Conservation (phyloP, 1,140 invertebrate species). For the Panulirus ornatus region DNA sequence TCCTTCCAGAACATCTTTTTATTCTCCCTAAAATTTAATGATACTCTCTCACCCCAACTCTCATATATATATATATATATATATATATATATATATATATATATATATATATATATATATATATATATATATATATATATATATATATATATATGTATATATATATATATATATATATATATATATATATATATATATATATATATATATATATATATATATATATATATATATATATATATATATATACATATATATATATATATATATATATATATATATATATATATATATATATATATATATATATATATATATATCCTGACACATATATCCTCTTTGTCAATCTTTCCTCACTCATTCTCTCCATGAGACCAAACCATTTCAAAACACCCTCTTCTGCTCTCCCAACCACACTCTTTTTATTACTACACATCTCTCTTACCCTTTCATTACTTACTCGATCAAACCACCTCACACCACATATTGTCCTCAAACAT, state of each 20-base stretch:
- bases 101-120: neutral
- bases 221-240: slow-evolving; percentile 10
- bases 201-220: neutral
- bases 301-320: neutral
- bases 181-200: slow-evolving; percentile 14
- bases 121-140: neutral
- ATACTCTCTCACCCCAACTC: no score
- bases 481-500: no score
- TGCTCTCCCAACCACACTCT: no score
- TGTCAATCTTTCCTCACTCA: no score
- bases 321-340: no score
- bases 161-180: neutral
- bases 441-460: no score
- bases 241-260: slow-evolving; percentile 11
- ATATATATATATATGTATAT: neutral
- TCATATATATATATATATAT: slow-evolving; percentile 34
- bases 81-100: slow-evolving; percentile 26
- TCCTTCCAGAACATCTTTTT: no score
- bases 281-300: slow-evolving; percentile 14
- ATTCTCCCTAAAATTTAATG: no score
- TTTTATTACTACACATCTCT: no score
- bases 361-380: no score
- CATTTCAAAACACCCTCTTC: no score
- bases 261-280: slow-evolving; percentile 18
- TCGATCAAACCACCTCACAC: no score